A percentile compares a stretch with the other conserved stretches of the same genome.
phyloP scores from a whole-genome alignment of 1,140 invertebrate species.

The Homalodisca vitripennis region DNA sequence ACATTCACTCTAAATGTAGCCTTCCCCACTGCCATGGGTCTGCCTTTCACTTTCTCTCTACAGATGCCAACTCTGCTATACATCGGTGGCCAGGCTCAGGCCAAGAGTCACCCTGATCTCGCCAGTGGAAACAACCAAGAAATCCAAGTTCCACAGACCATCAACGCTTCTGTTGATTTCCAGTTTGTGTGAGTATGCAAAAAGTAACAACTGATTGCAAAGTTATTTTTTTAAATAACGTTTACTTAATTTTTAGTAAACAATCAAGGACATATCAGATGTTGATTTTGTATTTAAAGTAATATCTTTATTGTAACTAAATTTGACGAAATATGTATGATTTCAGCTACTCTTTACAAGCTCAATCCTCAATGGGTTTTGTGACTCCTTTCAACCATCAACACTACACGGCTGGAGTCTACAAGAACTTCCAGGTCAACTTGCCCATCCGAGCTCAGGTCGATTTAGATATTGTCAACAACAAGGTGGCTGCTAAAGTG shows the following conservation, averaged over 20 bases:
- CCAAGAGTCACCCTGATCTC: conserved; percentile 46
- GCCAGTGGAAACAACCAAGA: conserved; percentile 36
- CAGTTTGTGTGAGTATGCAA: conserved; percentile 46
- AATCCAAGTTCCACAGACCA: conserved; percentile 42
- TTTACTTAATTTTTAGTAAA: no score
- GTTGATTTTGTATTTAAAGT: no score
- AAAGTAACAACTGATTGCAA: no score
- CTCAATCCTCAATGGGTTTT: conserved; percentile 60
- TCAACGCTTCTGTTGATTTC: conserved; percentile 50
- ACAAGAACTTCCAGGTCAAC: conserved; percentile 56
- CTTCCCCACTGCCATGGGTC: conserved; percentile 64
- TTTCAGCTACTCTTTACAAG: conserved; percentile 49
- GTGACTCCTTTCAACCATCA: conserved; percentile 59
- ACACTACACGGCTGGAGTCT: conserved; percentile 57
- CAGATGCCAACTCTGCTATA: conserved; percentile 53
- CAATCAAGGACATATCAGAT: no score
- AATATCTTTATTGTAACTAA: no score
- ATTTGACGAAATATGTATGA: background rate
- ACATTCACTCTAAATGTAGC: conserved; percentile 54
- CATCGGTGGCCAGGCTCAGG: conserved; percentile 50
- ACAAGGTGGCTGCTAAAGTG: conserved; percentile 49
- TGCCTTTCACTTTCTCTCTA: conserved; percentile 62
- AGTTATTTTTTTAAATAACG: no score
- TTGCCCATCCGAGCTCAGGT: conserved; percentile 52
- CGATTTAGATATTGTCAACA: conserved; percentile 50